Percentiles rank a stretch among this genome's conserved stretches.
Conservation (phyloP, 1,140 invertebrate genomes). For the Leptonema lineaticorne region DNA sequence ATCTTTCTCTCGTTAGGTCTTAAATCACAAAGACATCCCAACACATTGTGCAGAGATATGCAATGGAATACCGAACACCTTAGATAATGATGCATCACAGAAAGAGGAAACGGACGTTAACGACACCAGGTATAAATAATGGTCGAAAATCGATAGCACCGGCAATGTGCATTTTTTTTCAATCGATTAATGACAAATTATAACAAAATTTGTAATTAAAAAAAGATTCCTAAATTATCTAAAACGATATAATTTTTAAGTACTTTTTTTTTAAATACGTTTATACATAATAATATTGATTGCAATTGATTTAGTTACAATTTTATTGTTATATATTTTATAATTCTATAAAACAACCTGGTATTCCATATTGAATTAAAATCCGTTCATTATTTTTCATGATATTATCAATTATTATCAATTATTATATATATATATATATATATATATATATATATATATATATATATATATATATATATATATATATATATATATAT, state of each 20-base stretch:
- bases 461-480: too few relatives aligned
- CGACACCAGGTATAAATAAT: slow-evolving; percentile 40
- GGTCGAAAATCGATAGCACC: slow-evolving; percentile 31
- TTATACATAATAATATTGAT: slow-evolving; percentile 7
- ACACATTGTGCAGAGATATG: slow-evolving; percentile 38
- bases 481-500: too few relatives aligned
- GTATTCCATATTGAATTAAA: too few relatives aligned
- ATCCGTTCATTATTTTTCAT: too few relatives aligned
- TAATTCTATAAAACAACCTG: too few relatives aligned
- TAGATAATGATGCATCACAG: slow-evolving; percentile 29
- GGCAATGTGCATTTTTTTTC: slow-evolving; percentile 1
- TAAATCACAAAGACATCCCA: slow-evolving; percentile 41
- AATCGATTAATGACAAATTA: slow-evolving; percentile 3
- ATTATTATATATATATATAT: too few relatives aligned
- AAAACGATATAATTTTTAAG: too few relatives aligned
- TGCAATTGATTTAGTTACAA: background rate
- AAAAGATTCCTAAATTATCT: background rate
- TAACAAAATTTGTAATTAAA: background rate
- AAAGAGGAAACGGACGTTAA: slow-evolving; percentile 28
- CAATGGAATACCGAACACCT: slow-evolving; percentile 38
- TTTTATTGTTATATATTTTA: too few relatives aligned
- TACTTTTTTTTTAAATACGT: too few relatives aligned
- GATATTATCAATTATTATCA: too few relatives aligned
- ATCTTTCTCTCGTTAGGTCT: slow-evolving; percentile 36
- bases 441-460: too few relatives aligned